Evolutionary conservation across 2,888 invertebrate genomes (phyloP), one percentile per base, ranked within the genome.

Genomic region (Augiades crinisus): DNA sequence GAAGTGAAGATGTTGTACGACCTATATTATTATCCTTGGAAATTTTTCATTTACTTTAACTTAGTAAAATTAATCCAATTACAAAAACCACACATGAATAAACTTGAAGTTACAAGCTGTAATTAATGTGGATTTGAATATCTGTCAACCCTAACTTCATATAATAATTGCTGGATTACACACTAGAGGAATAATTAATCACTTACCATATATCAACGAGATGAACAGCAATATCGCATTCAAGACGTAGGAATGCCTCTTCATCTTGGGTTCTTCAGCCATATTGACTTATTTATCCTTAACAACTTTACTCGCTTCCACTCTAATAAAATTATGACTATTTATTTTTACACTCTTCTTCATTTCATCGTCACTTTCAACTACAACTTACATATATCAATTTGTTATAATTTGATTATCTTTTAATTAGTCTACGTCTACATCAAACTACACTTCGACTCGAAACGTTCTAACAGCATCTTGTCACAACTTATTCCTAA

Each of bases 171-270:
- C 27, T 27, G n/a, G 10, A n/a, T 27, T 27, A 27, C n/a, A 27
- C 19, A 4, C 3, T 27, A 30, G n/a, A 27, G 7, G 5, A 41
- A 3, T n/a, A 14, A 41, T 22, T n/a, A 34, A 36, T 34, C 40
- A 85, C 89, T 89, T 67, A 89, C 89, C 89, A 59, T 89, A 88
- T 64, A 87, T 83, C 78, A 85, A 79, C 10, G 85, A 80, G 56
- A 84, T 62, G 67, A 85, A 76, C 27, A 88, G 73, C 45, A 88
- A 65, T 55, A 86, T 64, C 36, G 85, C 86, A 74, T 87, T 86
- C 76, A 87, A 59, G 59, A 83, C 55, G 59, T 75, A 82, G 55
- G 84, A 84, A 79, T 83, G 83, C 73, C 69, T 75, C 69, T 76
- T 80, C 61, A 72, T 81, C 70, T 83, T 84, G 65, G 72, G 64